Evolutionary conservation across 2,113 vertebrate species (phyloP).

Genomic region (Ciconia stormi): DNA sequence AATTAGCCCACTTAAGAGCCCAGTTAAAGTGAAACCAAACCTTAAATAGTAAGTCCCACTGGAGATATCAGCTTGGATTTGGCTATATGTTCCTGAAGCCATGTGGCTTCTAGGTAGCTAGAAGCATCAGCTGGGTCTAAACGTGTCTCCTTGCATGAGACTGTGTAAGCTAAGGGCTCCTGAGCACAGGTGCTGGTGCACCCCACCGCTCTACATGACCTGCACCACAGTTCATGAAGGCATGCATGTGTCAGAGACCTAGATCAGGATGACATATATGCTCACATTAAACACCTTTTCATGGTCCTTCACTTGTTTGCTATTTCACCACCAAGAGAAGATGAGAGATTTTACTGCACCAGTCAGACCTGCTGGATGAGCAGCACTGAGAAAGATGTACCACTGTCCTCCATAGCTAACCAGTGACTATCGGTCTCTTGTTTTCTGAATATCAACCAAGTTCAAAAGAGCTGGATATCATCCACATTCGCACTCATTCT

Average conservation of each 20-base stretch:
- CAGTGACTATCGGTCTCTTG: neutral
- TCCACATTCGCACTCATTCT: neutral
- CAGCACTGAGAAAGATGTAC: neutral
- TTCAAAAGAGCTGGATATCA: constrained; percentile 13
- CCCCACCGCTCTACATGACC: neutral
- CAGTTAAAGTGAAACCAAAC: neutral
- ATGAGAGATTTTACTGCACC: neutral
- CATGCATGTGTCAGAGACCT: neutral
- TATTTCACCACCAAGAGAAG: neutral
- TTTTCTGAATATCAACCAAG: neutral
- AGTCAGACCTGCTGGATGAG: neutral
- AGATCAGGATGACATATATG: neutral
- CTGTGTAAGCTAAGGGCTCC: neutral
- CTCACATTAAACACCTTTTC: neutral
- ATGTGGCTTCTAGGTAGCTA: neutral
- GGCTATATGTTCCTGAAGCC: neutral
- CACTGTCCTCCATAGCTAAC: neutral
- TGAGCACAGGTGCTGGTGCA: neutral
- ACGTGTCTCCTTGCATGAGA: neutral
- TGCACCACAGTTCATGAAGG: neutral
- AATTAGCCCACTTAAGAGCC: neutral
- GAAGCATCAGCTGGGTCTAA: neutral
- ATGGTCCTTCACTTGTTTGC: neutral
- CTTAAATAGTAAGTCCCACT: neutral
- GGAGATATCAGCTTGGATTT: neutral